Evolutionary conservation across 2,113 vertebrate species (phyloP), one percentile per base, ranked within the genome.

Genomic region (Amblyornis subalaris): DNA sequence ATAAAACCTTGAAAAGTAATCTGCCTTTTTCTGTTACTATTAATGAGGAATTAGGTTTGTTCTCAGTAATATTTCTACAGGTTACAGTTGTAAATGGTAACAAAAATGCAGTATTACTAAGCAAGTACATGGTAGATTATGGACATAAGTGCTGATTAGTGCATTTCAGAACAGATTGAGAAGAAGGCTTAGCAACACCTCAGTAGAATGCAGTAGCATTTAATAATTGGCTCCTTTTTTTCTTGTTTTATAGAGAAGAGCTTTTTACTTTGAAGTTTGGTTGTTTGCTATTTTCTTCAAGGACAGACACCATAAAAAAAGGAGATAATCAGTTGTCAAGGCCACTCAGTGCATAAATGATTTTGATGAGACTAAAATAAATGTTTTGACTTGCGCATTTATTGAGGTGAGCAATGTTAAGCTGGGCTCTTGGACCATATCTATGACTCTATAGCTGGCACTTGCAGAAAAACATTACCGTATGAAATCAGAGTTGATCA

Each of bases 1-100:
- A 91, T 42, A 86, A 93, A 97, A n/a, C 25, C 17, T 89, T 92
- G 50, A 92, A 94, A 93, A 94, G 72, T 36, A 90, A 95, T 40
- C 54, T 95, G 51, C 67, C 42, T 84, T 91, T 95, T 95, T 70
- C 90, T 85, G 57, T 90, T 94, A 88, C 36, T 78, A 60, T 22
- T 74, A 88, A 93, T 65, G 74, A 90, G 48, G 4, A 25, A 69
- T 87, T 90, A 26, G 6, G 22, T 92, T 71, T 89, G 69, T 92
- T 92, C 31, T 77, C 70, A 84, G 67, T 85, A 77, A 51, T 57
- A 62, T 69, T 93, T 91, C 67, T 85, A 73, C 28, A 74, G 25
- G 18, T 85, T 84, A 28, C 53, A 87, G 90, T 73, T 64, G 47
- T 93, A 94, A 95, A 88, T 62, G 6, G 51, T 53, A 92, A 80